Percentiles rank a stretch among this genome's conserved stretches.
Conservation (phyloP, 2,888 invertebrate species). For the Aphidoletes aphidimyza region DNA sequence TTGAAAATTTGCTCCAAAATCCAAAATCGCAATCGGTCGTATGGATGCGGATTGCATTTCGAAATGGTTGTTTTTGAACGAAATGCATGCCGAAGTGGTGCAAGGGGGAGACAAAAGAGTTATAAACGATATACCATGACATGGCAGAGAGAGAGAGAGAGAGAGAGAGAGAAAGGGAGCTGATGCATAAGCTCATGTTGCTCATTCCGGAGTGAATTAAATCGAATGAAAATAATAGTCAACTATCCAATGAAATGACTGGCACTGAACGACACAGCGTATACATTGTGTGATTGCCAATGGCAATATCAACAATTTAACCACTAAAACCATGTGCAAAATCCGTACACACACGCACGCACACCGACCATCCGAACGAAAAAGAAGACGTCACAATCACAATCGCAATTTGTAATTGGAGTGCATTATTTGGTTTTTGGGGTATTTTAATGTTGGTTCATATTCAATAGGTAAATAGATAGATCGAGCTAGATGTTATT, state of each 20-base stretch:
- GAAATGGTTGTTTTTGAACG: background rate
- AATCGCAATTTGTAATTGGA: slow-evolving; percentile 25
- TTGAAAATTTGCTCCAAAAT: background rate
- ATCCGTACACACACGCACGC: background rate
- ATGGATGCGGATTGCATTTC: too few relatives aligned
- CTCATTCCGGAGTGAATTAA: slow-evolving; percentile 40
- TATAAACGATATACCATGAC: too few relatives aligned
- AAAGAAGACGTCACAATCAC: background rate
- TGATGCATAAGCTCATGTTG: background rate
- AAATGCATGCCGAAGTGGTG: background rate
- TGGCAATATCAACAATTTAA: slow-evolving; percentile 26
- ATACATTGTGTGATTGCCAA: slow-evolving; percentile 22
- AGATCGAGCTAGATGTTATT: background rate
- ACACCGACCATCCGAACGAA: background rate
- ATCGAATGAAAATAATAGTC: slow-evolving; percentile 42
- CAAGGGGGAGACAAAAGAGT: too few relatives aligned
- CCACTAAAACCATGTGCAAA: slow-evolving; percentile 30
- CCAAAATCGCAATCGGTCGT: background rate
- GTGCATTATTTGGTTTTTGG: background rate
- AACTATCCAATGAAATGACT: slow-evolving; percentile 39
- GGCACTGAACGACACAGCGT: background rate
- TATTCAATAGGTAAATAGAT: too few relatives aligned
- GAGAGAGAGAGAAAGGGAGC: background rate
- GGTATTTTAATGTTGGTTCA: too few relatives aligned
- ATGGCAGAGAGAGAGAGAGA: background rate